Evolutionary conservation across 2,113 vertebrate species (phyloP).

Genomic region (Spea bombifrons): DNA sequence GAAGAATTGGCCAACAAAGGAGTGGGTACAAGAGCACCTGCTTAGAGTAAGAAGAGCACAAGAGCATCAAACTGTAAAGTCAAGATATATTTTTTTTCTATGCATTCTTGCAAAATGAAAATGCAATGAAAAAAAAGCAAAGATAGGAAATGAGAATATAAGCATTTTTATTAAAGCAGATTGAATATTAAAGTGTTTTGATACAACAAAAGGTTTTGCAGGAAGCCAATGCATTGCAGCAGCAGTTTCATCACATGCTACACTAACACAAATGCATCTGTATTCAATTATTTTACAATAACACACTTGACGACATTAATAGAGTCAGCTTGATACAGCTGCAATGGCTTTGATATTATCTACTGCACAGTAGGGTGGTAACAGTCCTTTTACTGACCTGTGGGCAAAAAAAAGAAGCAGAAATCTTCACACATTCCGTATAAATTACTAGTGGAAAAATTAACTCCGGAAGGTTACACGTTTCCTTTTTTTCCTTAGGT

Average conservation of each 20-base stretch:
- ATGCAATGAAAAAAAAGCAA: background rate
- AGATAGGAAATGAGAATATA: background rate
- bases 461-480: slow-evolving; percentile 14
- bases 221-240: slow-evolving; percentile 6
- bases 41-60: too few species aligned
- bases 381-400: slow-evolving; percentile 29
- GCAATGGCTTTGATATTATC: slow-evolving; percentile 32
- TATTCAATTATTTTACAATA: slow-evolving; percentile 10
- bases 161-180: background rate
- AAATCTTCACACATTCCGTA: background rate
- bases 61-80: too few species aligned
- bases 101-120: background rate
- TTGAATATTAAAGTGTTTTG: background rate
- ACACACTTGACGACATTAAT: slow-evolving; percentile 25
- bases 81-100: too few species aligned
- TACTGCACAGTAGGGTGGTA: slow-evolving; percentile 27
- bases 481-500: slow-evolving; percentile 1
- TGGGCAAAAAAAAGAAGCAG: background rate
- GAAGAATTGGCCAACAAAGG: too few species aligned
- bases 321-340: slow-evolving; percentile 38
- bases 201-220: background rate
- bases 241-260: slow-evolving; percentile 1
- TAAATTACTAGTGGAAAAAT: background rate
- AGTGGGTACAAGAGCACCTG: too few species aligned
- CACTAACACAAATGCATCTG: slow-evolving; percentile 8